These are phyloP conservation scores for Pituophis catenifer DNA, from an alignment of 2,113 vertebrate genomes.

Conservation along the genomic window DNA sequence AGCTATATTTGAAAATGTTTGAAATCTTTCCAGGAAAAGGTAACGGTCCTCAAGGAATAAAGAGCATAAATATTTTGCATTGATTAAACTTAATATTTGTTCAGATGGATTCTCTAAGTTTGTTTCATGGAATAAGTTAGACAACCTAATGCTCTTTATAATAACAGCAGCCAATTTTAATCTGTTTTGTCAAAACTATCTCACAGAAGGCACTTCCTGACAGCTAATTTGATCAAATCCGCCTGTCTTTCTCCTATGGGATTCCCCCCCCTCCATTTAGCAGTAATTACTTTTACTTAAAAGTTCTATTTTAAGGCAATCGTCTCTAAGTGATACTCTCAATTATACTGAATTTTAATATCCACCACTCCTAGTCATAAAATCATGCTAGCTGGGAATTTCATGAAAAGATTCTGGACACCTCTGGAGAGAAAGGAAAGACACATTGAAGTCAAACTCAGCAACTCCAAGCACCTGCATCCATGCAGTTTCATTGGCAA, in stretches of 20 bases:
- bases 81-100: not conserved
- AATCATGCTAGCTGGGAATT: not conserved
- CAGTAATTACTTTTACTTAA: not conserved
- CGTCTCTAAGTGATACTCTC: not conserved
- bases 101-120: not conserved
- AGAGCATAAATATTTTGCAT: not conserved
- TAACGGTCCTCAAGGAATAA: not conserved
- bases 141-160: not conserved
- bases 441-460: not conserved
- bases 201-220: not conserved
- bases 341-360: not conserved
- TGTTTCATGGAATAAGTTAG: not conserved
- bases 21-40: not conserved
- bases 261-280: not conserved
- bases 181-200: not conserved
- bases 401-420: not conserved
- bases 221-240: not conserved
- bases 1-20: not conserved
- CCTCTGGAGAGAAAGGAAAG: not conserved
- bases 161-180: not conserved
- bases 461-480: not conserved
- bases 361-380: not conserved
- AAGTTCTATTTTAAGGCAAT: not conserved
- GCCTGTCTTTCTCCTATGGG: not conserved
- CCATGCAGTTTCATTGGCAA: not conserved